Conservation (phyloP, 1,140 invertebrate genomes). For the Medauroidea extradentata region DNA sequence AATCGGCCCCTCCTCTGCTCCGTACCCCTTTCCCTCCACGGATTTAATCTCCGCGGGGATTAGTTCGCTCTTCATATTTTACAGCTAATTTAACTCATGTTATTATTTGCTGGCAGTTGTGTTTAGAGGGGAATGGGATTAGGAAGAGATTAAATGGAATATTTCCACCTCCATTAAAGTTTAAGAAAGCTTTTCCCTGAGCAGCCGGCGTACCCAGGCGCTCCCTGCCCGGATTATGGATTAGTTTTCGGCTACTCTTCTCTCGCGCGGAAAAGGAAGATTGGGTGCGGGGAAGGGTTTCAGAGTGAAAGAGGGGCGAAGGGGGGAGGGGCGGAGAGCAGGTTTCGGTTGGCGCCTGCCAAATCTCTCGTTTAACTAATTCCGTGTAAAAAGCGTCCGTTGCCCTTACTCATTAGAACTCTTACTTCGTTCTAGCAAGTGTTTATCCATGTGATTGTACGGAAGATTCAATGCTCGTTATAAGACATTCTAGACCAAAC, state of each 20-base stretch:
- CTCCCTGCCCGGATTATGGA: slow-evolving; percentile 11
- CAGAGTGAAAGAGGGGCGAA: too few relatives aligned
- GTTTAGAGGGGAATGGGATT: slow-evolving; percentile 19
- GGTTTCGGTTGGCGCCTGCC: background rate
- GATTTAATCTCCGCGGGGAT: slow-evolving; percentile 16
- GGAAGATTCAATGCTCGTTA: too few relatives aligned
- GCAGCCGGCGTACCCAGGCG: background rate
- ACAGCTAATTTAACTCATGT: slow-evolving; percentile 23
- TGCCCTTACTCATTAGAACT: slow-evolving; percentile 3
- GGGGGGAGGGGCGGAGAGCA: too few relatives aligned
- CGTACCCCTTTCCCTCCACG: slow-evolving; percentile 6
- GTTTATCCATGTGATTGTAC: too few relatives aligned
- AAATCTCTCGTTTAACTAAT: slow-evolving; percentile 5
- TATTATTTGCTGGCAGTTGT: slow-evolving; percentile 23
- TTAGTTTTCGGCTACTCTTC: slow-evolving; percentile 10
- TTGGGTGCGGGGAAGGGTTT: too few relatives aligned
- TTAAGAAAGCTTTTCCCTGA: slow-evolving; percentile 15
- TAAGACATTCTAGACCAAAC: too few relatives aligned
- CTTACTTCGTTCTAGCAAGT: background rate
- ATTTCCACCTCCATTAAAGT: slow-evolving; percentile 22
- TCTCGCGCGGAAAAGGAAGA: too few relatives aligned
- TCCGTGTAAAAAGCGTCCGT: background rate
- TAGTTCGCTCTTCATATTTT: slow-evolving; percentile 20
- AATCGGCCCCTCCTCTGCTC: background rate
- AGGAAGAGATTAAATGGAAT: slow-evolving; percentile 22